These are phyloP conservation scores for Galago senegalensis DNA, from an alignment of 2,797 vertebrate genomes.

Conservation along the genomic window DNA sequence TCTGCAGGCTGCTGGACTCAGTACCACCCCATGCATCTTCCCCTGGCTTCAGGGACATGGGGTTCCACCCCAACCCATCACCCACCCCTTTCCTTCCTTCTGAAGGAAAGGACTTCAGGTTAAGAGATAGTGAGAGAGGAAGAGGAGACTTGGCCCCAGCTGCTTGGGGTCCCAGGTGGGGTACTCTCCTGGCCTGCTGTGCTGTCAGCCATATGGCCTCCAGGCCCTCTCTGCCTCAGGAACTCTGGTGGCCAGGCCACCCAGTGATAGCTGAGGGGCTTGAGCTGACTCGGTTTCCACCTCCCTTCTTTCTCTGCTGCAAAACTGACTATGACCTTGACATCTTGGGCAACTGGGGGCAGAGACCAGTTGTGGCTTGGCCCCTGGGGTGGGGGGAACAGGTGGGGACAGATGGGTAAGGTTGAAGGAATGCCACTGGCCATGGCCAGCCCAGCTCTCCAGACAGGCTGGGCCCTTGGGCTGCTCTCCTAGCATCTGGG, in stretches of 20 bases:
- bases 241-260: not conserved
- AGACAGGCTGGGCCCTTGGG: not conserved
- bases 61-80: not conserved
- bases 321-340: not conserved
- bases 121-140: not conserved
- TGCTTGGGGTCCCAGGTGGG: not conserved
- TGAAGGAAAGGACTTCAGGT: not conserved
- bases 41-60: not conserved
- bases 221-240: not conserved
- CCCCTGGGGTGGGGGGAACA: not conserved
- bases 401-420: not conserved
- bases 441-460: not conserved
- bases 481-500: not conserved
- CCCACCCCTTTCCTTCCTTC: not conserved
- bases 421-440: not conserved
- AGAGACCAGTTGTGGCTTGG: not conserved
- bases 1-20: not conserved
- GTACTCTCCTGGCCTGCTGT: not conserved
- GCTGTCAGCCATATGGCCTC: not conserved
- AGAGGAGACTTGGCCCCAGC: not conserved
- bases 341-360: not conserved
- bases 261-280: not conserved
- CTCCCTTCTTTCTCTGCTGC: not conserved
- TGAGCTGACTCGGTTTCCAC: not conserved
- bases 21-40: not conserved